phyloP scores from a whole-genome alignment of 2,113 vertebrate genomes.

The Hemibagrus wyckioides region DNA sequence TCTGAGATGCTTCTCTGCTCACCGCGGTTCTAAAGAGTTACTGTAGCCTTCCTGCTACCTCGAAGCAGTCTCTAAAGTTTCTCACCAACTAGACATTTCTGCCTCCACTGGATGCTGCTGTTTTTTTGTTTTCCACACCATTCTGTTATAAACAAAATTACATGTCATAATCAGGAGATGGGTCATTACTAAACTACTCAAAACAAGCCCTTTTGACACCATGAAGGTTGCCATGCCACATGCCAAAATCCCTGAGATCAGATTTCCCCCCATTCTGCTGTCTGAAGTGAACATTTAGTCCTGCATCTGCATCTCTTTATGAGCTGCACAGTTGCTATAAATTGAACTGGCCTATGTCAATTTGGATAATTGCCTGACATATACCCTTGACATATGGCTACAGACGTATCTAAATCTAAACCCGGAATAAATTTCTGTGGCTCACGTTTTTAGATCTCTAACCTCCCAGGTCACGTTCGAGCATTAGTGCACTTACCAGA shows the following conservation, averaged over 20 bases:
- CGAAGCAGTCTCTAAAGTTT: background rate
- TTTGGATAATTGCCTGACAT: background rate
- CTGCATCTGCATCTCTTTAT: background rate
- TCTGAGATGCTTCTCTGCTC: background rate
- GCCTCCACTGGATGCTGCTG: background rate
- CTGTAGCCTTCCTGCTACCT: background rate
- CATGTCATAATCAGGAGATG: background rate
- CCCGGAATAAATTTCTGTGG: background rate
- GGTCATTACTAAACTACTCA: background rate
- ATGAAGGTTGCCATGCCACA: background rate
- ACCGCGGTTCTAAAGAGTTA: background rate
- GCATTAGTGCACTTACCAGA: constrained; percentile 8
- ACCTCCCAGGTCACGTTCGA: background rate
- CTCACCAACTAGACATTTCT: background rate
- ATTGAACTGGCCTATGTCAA: background rate
- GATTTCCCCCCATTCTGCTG: background rate
- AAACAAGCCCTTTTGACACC: background rate
- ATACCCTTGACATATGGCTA: background rate
- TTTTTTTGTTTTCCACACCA: background rate
- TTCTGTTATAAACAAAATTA: background rate
- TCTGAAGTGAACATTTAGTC: background rate
- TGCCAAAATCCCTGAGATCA: background rate
- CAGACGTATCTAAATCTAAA: background rate
- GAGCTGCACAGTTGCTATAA: background rate
- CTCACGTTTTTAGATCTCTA: background rate